Evolutionary conservation across 1,140 invertebrate species (phyloP), one percentile per base, ranked within the genome.

Genomic region (Schlechtendalia chinensis): DNA sequence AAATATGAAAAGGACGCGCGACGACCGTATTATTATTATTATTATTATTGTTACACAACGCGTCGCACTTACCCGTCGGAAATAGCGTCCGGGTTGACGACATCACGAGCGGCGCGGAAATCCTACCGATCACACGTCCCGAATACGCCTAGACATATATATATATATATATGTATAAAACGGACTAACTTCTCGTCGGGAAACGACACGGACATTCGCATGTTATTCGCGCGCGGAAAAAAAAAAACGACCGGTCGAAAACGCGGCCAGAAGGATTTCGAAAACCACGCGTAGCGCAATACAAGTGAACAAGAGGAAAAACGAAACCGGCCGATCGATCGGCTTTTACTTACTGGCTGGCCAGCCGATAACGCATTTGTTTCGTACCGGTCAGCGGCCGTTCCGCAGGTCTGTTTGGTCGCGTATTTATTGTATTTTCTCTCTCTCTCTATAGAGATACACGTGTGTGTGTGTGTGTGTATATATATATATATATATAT

Each of bases 41-140:
- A 16, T 63, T 63, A 32, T 32, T 19, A 32, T 63, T 63, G 19
- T n/a, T n/a, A n/a, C n/a, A n/a, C n/a, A n/a, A 32, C 27, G 6
- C 19, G 8, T 19, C 16, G 16, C 14, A 17, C 67, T 69, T 50
- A 69, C 67, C 67, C 45, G 16, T 69, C 45, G 29, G 32, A 50
- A 69, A 50, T 6, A 69, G 45, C 45, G 67, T 69, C 67, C 22
- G 45, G 45, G 45, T 50, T 47, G 67, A 69, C 67, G 45, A 69
- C 65, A 69, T 69, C 65, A 69, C 47, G 14, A 39, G 6, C 4
- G 65, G n/a, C 5, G 39, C 65, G 39, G 47, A 58, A 58, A 58
- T n/a, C 54, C 22, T 22, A 22, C 5, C 5, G 47, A 65, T 39
- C 6, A 22, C 22, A 69, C 39, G 65, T n/a, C 32, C 12, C 63